Conservation (phyloP, 2,113 vertebrate genomes). For the Cricetomys ansorgei region DNA sequence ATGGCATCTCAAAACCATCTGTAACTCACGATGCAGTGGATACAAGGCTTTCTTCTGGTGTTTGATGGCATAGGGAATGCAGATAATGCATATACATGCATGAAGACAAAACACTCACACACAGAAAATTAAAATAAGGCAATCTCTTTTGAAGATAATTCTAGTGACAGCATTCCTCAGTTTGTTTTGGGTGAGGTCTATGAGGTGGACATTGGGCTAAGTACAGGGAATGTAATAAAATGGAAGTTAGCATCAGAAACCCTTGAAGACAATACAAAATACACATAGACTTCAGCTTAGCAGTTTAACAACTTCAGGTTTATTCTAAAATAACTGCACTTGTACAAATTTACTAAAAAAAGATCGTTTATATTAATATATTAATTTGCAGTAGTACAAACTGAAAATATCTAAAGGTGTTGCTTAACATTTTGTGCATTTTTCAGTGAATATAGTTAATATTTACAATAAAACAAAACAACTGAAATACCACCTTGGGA, state of each 20-base stretch:
- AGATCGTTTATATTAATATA: neutral
- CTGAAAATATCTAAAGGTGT: neutral
- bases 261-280: slow-evolving; percentile 26
- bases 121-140: neutral
- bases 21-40: neutral
- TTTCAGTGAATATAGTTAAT: neutral
- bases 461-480: neutral
- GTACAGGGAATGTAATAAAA: neutral
- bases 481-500: neutral
- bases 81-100: neutral
- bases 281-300: neutral
- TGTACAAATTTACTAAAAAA: neutral
- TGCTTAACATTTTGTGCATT: neutral
- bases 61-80: neutral
- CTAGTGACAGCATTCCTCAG: slow-evolving; percentile 21
- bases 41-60: neutral
- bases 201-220: neutral
- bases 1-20: neutral
- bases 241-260: neutral
- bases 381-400: neutral
- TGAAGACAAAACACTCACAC: neutral
- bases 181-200: neutral
- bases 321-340: neutral
- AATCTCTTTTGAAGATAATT: neutral
- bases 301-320: neutral